Evolutionary conservation across 2,797 vertebrate genomes (phyloP), one percentile per base, ranked within the genome.

Genomic region (Heterohyrax brucei): DNA sequence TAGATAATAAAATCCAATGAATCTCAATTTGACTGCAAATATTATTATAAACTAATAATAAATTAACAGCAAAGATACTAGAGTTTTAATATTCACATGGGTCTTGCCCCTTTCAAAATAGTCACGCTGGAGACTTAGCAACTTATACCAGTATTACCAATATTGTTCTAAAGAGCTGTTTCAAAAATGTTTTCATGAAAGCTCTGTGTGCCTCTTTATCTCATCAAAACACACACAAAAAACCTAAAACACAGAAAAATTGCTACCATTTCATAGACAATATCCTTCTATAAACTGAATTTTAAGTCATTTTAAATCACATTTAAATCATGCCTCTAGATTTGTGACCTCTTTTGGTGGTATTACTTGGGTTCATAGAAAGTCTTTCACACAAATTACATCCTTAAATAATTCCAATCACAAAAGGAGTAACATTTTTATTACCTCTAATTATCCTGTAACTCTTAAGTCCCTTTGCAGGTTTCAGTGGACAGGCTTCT

Each of bases 371-470:
- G 44, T 5, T 91, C 50, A 18, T 9, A 95, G 82, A 80, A 89
- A 91, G 66, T 79, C 46, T 94, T 93, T 87, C 87, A 62, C 19
- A 33, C 30, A 73, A 92, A 59, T 28, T 19, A 16, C 6, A 19
- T 64, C 61, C 85, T 91, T 89, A 79, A 90, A 83, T 76, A 77
- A 95, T 76, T 83, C 19, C 33, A 56, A 78, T 81, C 61, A n/a
- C 64, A 61, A 39, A 88, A 77, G 79, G 53, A 72, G 14, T 7
- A 48, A 70, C 12, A 59, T 62, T 92, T 85, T 70, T 5, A 13
- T 98, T 98, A 99, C 99, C 99, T 99, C 98, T 98, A 95, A 97
- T 98, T 96, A 99, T 99, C 97, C 98, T 98, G 97, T 99, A 99
- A 83, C 98, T 99, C 98, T 98, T 98, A 89, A 99, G 97, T 46